Evolutionary conservation across 2,888 invertebrate species (phyloP), one percentile per base, ranked within the genome.

Genomic region (Phyllotreta cruciferae): DNA sequence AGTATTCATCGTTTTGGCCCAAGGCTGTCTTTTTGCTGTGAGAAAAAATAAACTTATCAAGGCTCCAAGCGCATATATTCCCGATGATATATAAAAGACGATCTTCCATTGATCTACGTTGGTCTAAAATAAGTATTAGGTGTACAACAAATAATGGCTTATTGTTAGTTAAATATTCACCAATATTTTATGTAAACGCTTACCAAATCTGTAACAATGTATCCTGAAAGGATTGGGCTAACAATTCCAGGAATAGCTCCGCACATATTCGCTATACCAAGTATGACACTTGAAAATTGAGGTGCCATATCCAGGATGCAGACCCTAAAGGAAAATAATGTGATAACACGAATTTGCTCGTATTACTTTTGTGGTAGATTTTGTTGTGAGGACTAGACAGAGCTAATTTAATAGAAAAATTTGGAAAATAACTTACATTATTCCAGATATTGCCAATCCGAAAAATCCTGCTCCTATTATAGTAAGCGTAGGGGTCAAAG

Each of bases 181-280:
- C 24, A 24, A 1, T 24, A 24, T 24, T 24, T 24, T 24, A 24
- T 24, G 4, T 11, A 52, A 14, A 56, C 9, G 4, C 58, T 58
- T 39, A 63, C 62, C 44, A 41, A 41, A 56, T 56, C 55, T 8
- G 68, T 71, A 13, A 75, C 71, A 44, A 75, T 71, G 62, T 74
- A 75, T 57, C 75, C 75, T 10, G 74, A 66, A 9, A 75, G 81
- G 8, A 89, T 85, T 0, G 96, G 96, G 77, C 93, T 93, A 10
- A 96, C 82, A 73, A 96, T 94, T 36, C 96, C 96, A 0, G 96
- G 95, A 55, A 96, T 82, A 0, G 96, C 96, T 0, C 93, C 96
- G 67, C 96, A 83, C 0, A 95, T 95, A 81, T 96, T 96, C 6
- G 94, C 92, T 7, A 96, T 83, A 0, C 95, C 96, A 94, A 96